These are phyloP conservation scores for Empidonax alnorum DNA, from an alignment of 2,113 vertebrate species.

Conservation along the genomic window DNA sequence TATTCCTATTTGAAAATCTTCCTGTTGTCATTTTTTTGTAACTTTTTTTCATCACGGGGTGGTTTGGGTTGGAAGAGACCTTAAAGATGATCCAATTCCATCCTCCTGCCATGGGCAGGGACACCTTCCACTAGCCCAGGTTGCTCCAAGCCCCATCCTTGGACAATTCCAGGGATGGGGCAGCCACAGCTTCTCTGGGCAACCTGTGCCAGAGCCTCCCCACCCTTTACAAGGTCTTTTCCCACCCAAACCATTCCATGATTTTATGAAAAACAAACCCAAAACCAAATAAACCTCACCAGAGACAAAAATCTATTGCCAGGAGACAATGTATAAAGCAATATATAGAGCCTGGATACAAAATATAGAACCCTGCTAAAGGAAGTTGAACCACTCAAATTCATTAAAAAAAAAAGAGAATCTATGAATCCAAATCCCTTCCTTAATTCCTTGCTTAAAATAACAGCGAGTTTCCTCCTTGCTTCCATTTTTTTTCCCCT, in stretches of 20 bases:
- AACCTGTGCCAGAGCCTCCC: too few relatives aligned
- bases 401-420: background rate
- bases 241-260: background rate
- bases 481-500: background rate
- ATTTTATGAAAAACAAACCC: background rate
- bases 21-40: background rate
- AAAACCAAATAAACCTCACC: background rate
- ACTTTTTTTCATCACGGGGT: background rate
- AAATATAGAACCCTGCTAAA: background rate
- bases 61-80: background rate
- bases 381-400: background rate
- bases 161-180: too few relatives aligned
- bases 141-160: too few relatives aligned
- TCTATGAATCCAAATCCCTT: background rate
- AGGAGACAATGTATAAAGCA: background rate
- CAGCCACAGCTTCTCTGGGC: too few relatives aligned
- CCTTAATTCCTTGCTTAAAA: background rate
- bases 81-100: background rate
- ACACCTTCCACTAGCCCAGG: too few relatives aligned
- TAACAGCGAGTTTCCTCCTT: background rate
- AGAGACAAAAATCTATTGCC: background rate
- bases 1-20: background rate
- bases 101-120: rapidly evolving
- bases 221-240: too few relatives aligned
- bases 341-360: background rate